phyloP scores from a whole-genome alignment of 2,113 vertebrate species.

The Octodon degus region DNA sequence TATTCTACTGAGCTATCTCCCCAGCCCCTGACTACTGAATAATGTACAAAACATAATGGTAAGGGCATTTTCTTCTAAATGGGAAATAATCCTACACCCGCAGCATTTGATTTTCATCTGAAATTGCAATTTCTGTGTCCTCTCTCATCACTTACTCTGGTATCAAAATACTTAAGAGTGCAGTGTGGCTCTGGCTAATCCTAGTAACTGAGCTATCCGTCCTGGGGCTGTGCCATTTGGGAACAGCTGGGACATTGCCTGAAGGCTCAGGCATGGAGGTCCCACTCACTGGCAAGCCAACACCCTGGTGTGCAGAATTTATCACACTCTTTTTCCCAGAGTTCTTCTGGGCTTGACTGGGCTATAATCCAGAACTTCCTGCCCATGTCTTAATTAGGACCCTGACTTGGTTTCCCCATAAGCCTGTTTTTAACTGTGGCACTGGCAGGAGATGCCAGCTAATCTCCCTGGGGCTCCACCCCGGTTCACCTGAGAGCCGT shows the following conservation, averaged over 20 bases:
- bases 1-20: too few species aligned
- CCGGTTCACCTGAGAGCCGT: background rate
- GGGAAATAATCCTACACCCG: background rate
- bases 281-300: background rate
- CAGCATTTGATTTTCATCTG: background rate
- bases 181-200: background rate
- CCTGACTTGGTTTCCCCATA: constrained; percentile 21
- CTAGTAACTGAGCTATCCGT: background rate
- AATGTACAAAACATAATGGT: constrained; percentile 37
- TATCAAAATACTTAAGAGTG: constrained; percentile 10
- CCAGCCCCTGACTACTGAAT: constrained; percentile 25
- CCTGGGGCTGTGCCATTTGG: background rate
- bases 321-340: background rate
- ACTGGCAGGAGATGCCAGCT: background rate
- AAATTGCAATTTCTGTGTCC: background rate
- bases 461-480: background rate
- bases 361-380: constrained; percentile 30
- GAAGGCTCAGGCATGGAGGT: background rate
- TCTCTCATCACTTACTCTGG: background rate
- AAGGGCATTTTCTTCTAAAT: background rate
- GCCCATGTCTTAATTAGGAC: background rate
- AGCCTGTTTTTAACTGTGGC: background rate
- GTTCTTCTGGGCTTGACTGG: background rate
- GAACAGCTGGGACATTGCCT: background rate
- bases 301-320: background rate